Evolutionary conservation across 2,113 vertebrate genomes (phyloP), one percentile per base, ranked within the genome.

Genomic region (Apteryx mantelli): DNA sequence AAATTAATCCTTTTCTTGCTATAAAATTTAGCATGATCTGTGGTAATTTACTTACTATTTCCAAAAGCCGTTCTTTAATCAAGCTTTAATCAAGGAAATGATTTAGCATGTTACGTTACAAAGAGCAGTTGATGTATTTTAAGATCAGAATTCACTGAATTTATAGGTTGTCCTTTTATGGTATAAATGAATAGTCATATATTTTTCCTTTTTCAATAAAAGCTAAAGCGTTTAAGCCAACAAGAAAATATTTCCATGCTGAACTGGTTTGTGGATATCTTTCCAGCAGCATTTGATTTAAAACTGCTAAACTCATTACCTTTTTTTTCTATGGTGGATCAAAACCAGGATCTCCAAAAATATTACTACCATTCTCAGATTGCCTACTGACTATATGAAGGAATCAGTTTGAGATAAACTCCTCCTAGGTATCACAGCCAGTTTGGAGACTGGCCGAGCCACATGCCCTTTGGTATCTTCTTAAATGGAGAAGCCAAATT

Each of bases 251-350:
- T 97, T 98, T 98, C 97, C 91, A 96, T 86, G 88, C 86, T 96
- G 97, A 98, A 97, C 88, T 96, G 79, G 91, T 98, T 97, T 98
- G 96, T 96, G 93, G 94, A 86, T 93, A 76, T 97, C 95, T 97
- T 98, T 92, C 97, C 96, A 98, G 77, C 32, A 97, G 71, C 84
- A 78, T 95, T 98, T 96, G 96, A 96, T 97, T 96, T 95, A 96
- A 96, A 95, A 56, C 98, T 98, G 98, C 81, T 96, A 98, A 98
- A 98, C 82, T 86, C 97, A 98, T 98, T 98, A 97, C 36, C 12
- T 66, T 86, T 94, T 93, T 93, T 94, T 76, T 10, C 42, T 93
- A 4, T 94, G 26, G 75, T 97, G 93, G 94, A 97, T 96, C 92
- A 96, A 98, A 98, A 63, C 86, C 92, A 98, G 28, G 60, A 89